Evolutionary conservation across 2,113 vertebrate genomes (phyloP).

Genomic region (Phalacrocorax pelagicus): DNA sequence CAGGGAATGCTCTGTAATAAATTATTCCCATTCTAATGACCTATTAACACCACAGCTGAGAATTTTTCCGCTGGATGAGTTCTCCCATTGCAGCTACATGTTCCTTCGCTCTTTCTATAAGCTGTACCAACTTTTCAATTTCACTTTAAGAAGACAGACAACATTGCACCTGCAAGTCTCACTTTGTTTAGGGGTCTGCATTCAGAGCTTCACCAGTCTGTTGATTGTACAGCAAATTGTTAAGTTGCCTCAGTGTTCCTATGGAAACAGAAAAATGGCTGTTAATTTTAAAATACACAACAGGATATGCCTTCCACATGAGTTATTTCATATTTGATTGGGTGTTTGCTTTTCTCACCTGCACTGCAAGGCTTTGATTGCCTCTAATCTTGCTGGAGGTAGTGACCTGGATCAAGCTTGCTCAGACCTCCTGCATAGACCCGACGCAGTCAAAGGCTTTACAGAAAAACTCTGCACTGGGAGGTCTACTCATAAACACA

Average conservation of each 20-base stretch:
- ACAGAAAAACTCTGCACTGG: background rate
- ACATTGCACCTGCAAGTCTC: background rate
- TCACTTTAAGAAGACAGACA: background rate
- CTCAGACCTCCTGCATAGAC: background rate
- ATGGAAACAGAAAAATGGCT: constrained; percentile 28
- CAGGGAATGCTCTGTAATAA: background rate
- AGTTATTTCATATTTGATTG: background rate
- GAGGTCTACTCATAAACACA: background rate
- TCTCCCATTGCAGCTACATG: background rate
- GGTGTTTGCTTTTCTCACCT: background rate
- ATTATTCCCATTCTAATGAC: background rate
- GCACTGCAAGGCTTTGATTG: background rate
- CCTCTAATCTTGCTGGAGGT: background rate
- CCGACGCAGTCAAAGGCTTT: background rate
- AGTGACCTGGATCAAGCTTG: background rate
- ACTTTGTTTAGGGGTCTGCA: background rate
- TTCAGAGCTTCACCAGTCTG: background rate
- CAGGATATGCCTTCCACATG: background rate
- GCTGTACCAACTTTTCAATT: background rate
- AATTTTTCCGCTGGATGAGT: background rate
- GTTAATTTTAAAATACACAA: background rate
- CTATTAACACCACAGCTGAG: background rate
- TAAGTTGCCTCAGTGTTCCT: background rate
- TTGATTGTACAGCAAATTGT: background rate
- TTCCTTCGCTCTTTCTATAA: background rate